Base-by-base conservation (phyloP, 2,888 invertebrate genomes). In the Ceriagrion tenellum region DNA sequence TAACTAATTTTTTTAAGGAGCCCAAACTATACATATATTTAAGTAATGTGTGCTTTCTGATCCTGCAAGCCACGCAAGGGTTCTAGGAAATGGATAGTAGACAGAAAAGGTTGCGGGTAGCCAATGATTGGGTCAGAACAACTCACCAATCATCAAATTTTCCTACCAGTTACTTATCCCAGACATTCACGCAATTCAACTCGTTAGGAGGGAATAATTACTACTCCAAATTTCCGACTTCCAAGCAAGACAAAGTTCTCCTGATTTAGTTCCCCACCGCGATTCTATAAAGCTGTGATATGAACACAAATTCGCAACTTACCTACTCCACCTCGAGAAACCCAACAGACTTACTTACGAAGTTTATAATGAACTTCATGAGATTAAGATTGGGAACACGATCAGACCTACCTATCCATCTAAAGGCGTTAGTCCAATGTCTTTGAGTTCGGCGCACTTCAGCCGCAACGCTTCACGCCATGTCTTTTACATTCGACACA, bases 281-380 rank as follows among this genome's bases (percentile, higher is more conserved):
- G 69, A 26, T 35, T 35, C 81, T 26, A 35, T 81, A 18, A 81
- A 81, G 81, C 35, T 81, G 81, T 81, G 81, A 81, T 81, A 81
- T 81, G 35, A 16, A 30, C 30, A 35, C 81, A 35, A 81, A 81
- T 81, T 35, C 81, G 81, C 81, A 35, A 81, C 81, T 35, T 35
- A 35, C 81, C n/a, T 35, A 35, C 30, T 81, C 35, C 81, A 35
- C 18, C 81, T 35, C 18, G 30, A 13, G 35, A 81, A 81, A 81
- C 81, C 81, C 81, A 35, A 81, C 69, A n/a, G 69, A 81, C 81
- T 81, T 81, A 35, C 35, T 81, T 35, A 81, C 35, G 3, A 81
- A 81, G 81, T 81, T 81, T 81, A 81, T 81, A 30, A 30, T 81
- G 81, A 81, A 81, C 81, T 81, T 18, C 81, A 26, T 35, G 35